A percentile compares a stretch with the other conserved stretches of the same genome.
These are phyloP conservation scores for Pseudocheirus occidentalis DNA, from an alignment of 2,797 vertebrate species.

Conservation along the genomic window DNA sequence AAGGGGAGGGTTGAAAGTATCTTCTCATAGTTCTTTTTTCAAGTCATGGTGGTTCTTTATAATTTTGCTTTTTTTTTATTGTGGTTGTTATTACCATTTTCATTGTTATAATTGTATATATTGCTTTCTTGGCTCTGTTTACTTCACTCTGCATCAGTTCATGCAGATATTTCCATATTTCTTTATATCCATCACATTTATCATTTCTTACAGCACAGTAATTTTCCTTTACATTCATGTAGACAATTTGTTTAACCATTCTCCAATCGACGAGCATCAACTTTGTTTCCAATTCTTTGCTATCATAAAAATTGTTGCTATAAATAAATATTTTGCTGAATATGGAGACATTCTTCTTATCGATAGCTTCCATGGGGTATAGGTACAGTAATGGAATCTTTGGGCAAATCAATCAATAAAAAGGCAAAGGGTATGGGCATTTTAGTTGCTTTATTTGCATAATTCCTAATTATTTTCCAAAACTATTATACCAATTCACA, in stretches of 20 bases:
- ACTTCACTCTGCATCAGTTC: neutral
- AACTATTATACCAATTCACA: neutral
- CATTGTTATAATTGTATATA: neutral
- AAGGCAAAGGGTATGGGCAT: neutral
- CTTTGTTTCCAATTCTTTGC: neutral
- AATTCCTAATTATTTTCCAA: neutral
- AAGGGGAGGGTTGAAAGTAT: neutral
- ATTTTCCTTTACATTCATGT: neutral
- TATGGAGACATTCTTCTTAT: neutral
- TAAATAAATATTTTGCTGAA: neutral
- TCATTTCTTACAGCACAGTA: neutral
- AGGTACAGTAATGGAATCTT: neutral
- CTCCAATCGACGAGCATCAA: neutral
- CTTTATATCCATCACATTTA: neutral
- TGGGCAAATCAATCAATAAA: neutral
- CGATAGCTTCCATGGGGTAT: neutral
- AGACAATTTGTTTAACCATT: neutral
- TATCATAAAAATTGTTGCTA: neutral
- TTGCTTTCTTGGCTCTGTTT: neutral
- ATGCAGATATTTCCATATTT: neutral
- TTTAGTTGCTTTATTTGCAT: neutral
- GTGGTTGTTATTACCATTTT: neutral
- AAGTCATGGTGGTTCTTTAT: neutral
- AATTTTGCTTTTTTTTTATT: neutral
- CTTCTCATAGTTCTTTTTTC: neutral